Evolutionary conservation across 2,113 vertebrate species (phyloP).

Genomic region (Plestiodon gilberti): DNA sequence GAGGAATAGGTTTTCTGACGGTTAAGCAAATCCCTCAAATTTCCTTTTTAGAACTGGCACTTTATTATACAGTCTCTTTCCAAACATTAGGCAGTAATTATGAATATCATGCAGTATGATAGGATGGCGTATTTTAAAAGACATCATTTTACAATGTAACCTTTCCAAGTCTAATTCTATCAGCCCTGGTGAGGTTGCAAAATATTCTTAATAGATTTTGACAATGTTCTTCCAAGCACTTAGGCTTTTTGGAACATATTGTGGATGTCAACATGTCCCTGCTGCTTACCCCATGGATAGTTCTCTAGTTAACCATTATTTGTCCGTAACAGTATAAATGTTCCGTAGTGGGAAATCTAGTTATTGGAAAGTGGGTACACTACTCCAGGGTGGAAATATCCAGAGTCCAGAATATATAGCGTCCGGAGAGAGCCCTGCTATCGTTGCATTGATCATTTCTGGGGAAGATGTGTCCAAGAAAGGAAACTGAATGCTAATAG

Average conservation of each 20-base stretch:
- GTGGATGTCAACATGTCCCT: neutral
- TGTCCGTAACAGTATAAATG: neutral
- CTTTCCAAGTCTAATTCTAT: neutral
- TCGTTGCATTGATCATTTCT: neutral
- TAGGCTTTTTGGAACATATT: neutral
- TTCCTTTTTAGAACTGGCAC: neutral
- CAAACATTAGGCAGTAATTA: neutral
- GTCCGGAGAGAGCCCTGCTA: neutral
- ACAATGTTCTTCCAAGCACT: conserved; percentile 5
- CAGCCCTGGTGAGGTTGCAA: neutral
- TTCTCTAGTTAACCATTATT: neutral
- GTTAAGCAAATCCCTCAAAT: conserved; percentile 19
- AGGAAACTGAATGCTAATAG: conserved; percentile 24
- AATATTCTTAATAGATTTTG: neutral
- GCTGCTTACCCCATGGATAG: neutral
- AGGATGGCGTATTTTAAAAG: neutral
- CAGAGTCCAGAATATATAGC: neutral
- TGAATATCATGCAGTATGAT: neutral
- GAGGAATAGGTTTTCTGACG: neutral
- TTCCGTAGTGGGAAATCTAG: neutral
- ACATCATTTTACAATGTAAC: neutral
- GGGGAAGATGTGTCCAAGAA: neutral
- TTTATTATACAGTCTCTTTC: neutral
- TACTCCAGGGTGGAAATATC: neutral
- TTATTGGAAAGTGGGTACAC: neutral